These are phyloP conservation scores for Agrypnia vestita DNA, from an alignment of 1,140 invertebrate genomes.

Conservation along the genomic window DNA sequence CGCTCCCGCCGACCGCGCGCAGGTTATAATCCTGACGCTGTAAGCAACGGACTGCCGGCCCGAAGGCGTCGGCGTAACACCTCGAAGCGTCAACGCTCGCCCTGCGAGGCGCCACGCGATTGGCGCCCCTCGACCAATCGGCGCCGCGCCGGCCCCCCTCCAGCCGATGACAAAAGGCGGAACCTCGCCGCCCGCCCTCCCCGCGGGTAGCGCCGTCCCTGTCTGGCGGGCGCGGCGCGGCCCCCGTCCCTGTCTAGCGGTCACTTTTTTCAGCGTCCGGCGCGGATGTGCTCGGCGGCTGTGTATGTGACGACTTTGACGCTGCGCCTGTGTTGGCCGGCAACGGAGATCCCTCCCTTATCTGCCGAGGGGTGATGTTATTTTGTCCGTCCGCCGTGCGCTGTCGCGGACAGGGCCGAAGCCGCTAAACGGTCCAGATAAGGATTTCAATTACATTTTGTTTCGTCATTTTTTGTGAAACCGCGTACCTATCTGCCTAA, in stretches of 20 bases:
- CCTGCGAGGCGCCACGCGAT: slow-evolving; percentile 72
- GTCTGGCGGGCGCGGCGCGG: not conserved
- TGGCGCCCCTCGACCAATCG: slow-evolving; percentile 63
- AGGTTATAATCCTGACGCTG: slow-evolving; percentile 65
- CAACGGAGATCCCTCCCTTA: not conserved
- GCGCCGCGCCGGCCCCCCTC: slow-evolving; percentile 61
- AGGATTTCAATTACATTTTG: slow-evolving; percentile 2
- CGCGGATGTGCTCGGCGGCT: not conserved
- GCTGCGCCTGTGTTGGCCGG: not conserved
- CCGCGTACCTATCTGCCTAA: too few species aligned
- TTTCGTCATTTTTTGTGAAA: not conserved
- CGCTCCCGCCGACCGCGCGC: slow-evolving; percentile 66
- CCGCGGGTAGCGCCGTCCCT: not conserved
- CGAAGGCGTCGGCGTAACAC: slow-evolving; percentile 60
- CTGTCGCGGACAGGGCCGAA: not conserved
- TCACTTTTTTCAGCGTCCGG: slow-evolving; percentile 11
- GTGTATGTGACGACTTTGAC: slow-evolving; percentile 19
- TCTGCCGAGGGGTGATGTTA: not conserved
- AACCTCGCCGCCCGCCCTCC: slow-evolving; percentile 18
- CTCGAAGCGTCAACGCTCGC: slow-evolving; percentile 65
- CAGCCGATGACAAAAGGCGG: slow-evolving; percentile 37
- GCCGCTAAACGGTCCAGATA: slow-evolving; percentile 2
- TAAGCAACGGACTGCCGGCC: slow-evolving; percentile 63
- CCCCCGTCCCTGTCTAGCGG: slow-evolving; percentile 20
- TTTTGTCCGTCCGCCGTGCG: not conserved